phyloP scores from a whole-genome alignment of 2,797 vertebrate species.

The Neostethus bicornis region DNA sequence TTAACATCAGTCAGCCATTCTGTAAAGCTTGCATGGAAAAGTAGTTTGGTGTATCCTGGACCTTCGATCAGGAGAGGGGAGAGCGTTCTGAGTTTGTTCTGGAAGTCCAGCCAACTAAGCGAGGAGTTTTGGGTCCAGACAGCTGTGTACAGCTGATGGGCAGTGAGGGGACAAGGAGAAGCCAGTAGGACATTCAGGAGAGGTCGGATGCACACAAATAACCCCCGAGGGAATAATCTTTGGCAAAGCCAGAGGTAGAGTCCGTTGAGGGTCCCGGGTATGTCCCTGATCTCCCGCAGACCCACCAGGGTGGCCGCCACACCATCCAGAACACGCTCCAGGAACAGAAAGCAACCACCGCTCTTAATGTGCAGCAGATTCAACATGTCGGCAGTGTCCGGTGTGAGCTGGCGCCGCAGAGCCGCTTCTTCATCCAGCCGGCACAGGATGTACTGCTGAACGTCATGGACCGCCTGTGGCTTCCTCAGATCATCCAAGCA shows the following conservation, averaged over 20 bases:
- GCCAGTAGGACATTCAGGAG: constrained; percentile 82
- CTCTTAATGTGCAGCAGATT: constrained; percentile 88
- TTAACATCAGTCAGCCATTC: constrained; percentile 88
- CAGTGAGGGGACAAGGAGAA: constrained; percentile 72
- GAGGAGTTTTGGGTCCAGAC: constrained; percentile 71
- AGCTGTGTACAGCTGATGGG: constrained; percentile 73
- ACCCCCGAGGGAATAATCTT: constrained; percentile 79
- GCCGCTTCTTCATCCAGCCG: constrained; percentile 79
- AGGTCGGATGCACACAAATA: constrained; percentile 75
- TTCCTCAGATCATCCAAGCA: constrained; percentile 85
- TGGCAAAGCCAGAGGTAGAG: constrained; percentile 90
- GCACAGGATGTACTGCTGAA: constrained; percentile 86
- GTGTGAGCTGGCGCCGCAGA: constrained; percentile 82
- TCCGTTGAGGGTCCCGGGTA: constrained; percentile 85
- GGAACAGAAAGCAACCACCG: constrained; percentile 84
- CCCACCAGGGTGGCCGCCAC: constrained; percentile 77
- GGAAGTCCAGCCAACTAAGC: constrained; percentile 72
- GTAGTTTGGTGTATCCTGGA: constrained; percentile 66
- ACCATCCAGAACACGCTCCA: constrained; percentile 85
- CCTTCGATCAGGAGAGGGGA: constrained; percentile 72
- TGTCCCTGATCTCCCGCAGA: constrained; percentile 83
- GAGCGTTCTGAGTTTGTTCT: constrained; percentile 69
- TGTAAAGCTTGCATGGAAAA: constrained; percentile 86
- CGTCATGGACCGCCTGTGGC: constrained; percentile 76
- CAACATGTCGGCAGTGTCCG: constrained; percentile 84